Evolutionary conservation across 2,113 vertebrate species (phyloP).

Genomic region (Sebastes fasciatus): DNA sequence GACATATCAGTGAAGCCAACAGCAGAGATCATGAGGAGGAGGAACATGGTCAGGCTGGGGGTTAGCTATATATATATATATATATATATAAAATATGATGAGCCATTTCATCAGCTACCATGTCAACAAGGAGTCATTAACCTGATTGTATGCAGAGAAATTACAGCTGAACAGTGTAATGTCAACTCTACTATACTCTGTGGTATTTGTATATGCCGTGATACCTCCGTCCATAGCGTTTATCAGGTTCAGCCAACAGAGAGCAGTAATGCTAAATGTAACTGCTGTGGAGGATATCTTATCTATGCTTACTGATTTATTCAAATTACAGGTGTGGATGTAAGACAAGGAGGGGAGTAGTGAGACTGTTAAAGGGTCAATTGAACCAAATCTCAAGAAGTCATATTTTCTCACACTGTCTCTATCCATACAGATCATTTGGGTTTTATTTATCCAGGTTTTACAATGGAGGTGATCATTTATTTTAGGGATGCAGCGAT

Average conservation of each 20-base stretch:
- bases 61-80: no score
- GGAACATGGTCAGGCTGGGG: background rate
- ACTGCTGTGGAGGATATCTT: background rate
- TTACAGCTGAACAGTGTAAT: background rate
- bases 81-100: no score
- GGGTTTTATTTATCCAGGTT: background rate
- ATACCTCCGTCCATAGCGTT: background rate
- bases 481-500: no score
- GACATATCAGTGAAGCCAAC: slow-evolving; percentile 39
- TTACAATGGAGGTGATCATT: background rate
- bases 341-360: no score
- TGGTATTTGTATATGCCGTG: background rate
- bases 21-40: background rate
- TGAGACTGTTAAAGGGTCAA: no score
- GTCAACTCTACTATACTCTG: background rate
- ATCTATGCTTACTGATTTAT: background rate
- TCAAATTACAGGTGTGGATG: no score
- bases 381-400: no score
- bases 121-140: background rate
- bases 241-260: background rate
- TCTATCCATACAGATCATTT: no score
- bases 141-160: background rate
- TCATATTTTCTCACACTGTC: no score
- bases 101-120: background rate
- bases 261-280: background rate